Base-by-base conservation (phyloP, 2,113 vertebrate genomes). In the Xenopus laevis region DNA sequence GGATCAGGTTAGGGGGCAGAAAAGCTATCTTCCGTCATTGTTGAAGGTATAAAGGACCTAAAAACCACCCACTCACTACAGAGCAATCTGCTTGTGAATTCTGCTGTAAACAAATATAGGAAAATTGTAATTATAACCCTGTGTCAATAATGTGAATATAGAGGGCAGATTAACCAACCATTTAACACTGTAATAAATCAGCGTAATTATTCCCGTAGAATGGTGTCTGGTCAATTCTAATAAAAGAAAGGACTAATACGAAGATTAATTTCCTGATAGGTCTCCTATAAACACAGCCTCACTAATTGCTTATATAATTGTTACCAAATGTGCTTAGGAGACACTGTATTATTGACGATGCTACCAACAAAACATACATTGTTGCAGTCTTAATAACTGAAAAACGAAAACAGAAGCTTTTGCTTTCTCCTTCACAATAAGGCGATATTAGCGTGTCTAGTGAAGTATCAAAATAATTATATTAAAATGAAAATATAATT, bases 221-320 rank as follows among this genome's bases (percentile, higher is more conserved):
- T 68, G 52, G 10, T 75, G 73, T 74, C 72, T 68, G 72, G 72
- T 69, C 73, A 75, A 68, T 75, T 75, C 58, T 69, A 75, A 75
- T 68, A 60, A 75, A 68, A 68, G 57, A 76, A 46, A 30, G 15
- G 52, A 69, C 61, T 76, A 76, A 63, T 69, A 15, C 66, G 50
- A 76, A 76, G 65, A 76, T 76, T 69, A 68, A 76, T 69, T 68
- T 74, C 40, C 66, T 76, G 65, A 53, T 62, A 69, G 53, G 73
- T 76, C 47, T 76, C 46, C 46, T 69, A 76, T 63, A 76, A 76
- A 69, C 66, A 69, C 58, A 44, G 13, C 40, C 63, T 59, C 57
- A 53, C 57, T 75, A 75, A 76, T 69, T 27, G 66, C 58, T 76
- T 69, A 62, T 44, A 27, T 69, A 76, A 76, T 69, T 69, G 69